A percentile compares a stretch with the other conserved stretches of the same genome.
Evolutionary conservation across 2,888 invertebrate species (phyloP).

Genomic region (Phaonia tiefii): DNA sequence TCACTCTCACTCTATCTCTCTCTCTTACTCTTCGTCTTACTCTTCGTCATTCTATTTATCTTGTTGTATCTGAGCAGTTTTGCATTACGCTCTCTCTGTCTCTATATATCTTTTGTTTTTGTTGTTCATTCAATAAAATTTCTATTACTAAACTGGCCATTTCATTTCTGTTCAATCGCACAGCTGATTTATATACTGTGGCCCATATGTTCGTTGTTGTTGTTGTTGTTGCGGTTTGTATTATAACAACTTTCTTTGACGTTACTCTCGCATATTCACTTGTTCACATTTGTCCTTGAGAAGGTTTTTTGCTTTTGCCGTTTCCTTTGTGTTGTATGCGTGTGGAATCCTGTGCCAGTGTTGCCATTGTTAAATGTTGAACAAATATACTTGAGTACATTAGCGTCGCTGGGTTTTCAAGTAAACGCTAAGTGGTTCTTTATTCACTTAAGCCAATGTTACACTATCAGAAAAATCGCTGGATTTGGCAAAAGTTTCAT

Average conservation of each 20-base stretch:
- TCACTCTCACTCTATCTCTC: neutral
- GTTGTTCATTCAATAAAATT: slow-evolving; percentile 30
- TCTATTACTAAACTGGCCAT: slow-evolving; percentile 12
- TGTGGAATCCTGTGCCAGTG: neutral
- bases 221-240: slow-evolving; percentile 15
- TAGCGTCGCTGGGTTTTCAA: too few species aligned
- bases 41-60: too few species aligned
- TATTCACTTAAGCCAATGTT: too few species aligned
- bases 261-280: slow-evolving; percentile 18
- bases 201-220: slow-evolving; percentile 47
- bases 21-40: neutral
- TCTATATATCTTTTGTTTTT: too few species aligned
- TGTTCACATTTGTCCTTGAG: slow-evolving; percentile 62
- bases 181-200: slow-evolving; percentile 61
- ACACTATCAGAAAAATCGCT: too few species aligned
- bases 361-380: neutral
- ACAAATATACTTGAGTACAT: too few species aligned
- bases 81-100: slow-evolving; percentile 16
- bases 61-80: too few species aligned
- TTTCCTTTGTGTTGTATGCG: slow-evolving; percentile 30
- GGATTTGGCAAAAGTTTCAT: too few species aligned
- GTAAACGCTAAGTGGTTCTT: too few species aligned
- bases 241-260: slow-evolving; percentile 23
- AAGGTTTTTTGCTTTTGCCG: slow-evolving; percentile 56
- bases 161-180: slow-evolving; percentile 26